A percentile compares a stretch with the other conserved stretches of the same genome.
Conservation (phyloP, 2,113 vertebrate species). For the Polypterus senegalus region DNA sequence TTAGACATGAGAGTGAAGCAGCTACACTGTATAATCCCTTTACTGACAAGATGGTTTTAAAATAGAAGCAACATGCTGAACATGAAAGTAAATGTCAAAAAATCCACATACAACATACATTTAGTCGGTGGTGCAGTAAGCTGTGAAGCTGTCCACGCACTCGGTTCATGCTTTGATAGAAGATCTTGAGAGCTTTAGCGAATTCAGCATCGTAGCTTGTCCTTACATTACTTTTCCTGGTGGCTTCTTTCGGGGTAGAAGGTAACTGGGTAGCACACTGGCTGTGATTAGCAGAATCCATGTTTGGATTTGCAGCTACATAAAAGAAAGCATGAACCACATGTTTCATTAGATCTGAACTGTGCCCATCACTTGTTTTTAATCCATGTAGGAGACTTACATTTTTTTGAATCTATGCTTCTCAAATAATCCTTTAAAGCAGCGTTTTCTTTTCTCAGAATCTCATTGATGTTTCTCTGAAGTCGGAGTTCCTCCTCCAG, state of each 20-base stretch:
- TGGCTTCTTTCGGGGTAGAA: conserved; percentile 12
- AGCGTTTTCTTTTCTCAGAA: conserved; percentile 58
- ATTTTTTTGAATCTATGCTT: conserved; percentile 23
- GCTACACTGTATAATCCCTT: too few species aligned
- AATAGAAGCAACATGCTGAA: too few species aligned
- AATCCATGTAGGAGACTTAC: conserved; percentile 25
- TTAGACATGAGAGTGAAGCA: too few species aligned
- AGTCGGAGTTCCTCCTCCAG: conserved; percentile 59
- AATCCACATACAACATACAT: conserved; percentile 37
- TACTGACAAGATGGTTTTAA: too few species aligned
- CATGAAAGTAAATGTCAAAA: too few species aligned
- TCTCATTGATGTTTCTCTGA: conserved; percentile 50
- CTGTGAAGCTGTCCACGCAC: conserved; percentile 58
- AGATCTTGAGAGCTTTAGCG: conserved; percentile 65
- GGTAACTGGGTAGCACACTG: neutral
- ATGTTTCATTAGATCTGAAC: neutral
- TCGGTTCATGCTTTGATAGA: conserved; percentile 68
- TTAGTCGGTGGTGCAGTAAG: conserved; percentile 51
- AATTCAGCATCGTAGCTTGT: conserved; percentile 61
- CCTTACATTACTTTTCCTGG: conserved; percentile 13
- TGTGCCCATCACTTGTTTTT: neutral
- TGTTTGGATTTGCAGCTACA: conserved; percentile 28
- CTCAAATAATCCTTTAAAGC: conserved; percentile 50
- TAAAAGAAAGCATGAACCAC: neutral
- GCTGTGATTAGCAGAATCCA: neutral